Evolutionary conservation across 2,797 vertebrate species (phyloP), one percentile per base, ranked within the genome.

Genomic region (Tiaroga cobitis): DNA sequence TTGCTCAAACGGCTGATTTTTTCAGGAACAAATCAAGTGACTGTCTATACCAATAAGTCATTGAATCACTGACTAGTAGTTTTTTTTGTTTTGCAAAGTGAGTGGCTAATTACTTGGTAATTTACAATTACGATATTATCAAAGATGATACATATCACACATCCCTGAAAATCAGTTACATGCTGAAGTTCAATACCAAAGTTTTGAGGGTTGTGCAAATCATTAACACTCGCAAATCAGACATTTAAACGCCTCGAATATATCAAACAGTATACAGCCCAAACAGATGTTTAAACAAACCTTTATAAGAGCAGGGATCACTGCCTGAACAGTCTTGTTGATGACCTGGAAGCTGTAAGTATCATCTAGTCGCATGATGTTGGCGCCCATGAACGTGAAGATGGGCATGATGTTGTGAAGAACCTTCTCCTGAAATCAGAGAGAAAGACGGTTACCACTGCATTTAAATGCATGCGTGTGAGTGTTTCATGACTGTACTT

Each of bases 321-420:
- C 96, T 88, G 96, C 97, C 93, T 97, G 96, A 29, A 99, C 96
- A 0, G 98, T 99, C 93, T 97, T 96, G 88, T 95, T 97, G 90
- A 99, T 99, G 83, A 99, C 97, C 88, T 97, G 96, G 93, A 99
- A 99, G 67, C 98, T 99, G 92, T 99, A 99, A 73, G 94, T 90
- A 88, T 99, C 97, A 86, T 99, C 98, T 87, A 99, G 95, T 1
- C 98, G 96, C 95, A 99, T 94, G 88, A 99, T 93, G 88, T 93
- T 98, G 65, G 98, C 96, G 3, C 98, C 98, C 98, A 99, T 99
- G 92, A 99, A 99, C 29, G 98, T 99, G 90, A 99, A 99, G 93
- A 99, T 99, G 81, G 98, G 96, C 98, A 99, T 99, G 90, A 99
- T 98, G 89, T 99, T 99, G 92, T 97, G 98, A 9, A 99, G 95